Percentiles rank a stretch among this genome's conserved stretches.
Conservation (phyloP, 2,797 vertebrate species). For the Aplochiton taeniatus region DNA sequence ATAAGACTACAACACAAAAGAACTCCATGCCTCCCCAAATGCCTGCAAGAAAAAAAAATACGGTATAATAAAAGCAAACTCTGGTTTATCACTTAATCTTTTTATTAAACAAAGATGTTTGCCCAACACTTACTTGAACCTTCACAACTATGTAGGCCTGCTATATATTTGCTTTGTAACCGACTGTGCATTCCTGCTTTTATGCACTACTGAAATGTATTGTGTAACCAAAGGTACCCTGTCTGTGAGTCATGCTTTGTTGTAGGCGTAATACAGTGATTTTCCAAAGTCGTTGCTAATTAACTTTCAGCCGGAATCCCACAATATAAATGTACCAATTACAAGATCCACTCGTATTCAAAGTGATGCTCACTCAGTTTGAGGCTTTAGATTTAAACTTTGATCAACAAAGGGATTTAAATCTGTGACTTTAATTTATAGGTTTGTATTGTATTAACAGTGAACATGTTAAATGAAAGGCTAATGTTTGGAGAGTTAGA, state of each 20-base stretch:
- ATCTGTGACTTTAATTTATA: too few relatives aligned
- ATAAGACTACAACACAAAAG: conserved; percentile 40
- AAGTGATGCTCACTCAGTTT: background rate
- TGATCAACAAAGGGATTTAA: background rate
- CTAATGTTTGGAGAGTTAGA: background rate
- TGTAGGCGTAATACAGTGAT: conserved; percentile 19
- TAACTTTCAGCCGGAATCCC: background rate
- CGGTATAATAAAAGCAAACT: too few relatives aligned
- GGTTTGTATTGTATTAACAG: too few relatives aligned
- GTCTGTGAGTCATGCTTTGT: conserved; percentile 15
- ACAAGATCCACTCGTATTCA: background rate
- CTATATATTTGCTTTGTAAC: background rate
- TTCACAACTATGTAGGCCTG: too few relatives aligned
- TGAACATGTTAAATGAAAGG: too few relatives aligned
- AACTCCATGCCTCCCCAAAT: conserved; percentile 31
- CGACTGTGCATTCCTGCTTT: conserved; percentile 30
- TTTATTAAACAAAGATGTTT: background rate
- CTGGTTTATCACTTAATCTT: background rate
- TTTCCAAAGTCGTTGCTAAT: conserved; percentile 2
- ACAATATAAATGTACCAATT: background rate
- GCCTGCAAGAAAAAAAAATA: conserved; percentile 6
- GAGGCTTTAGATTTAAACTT: too few relatives aligned
- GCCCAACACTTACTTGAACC: background rate
- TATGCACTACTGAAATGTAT: background rate
- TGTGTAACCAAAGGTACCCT: conserved; percentile 3